Base-by-base conservation (phyloP, 2,113 vertebrate species). In the Cyanoliseus patagonus region DNA sequence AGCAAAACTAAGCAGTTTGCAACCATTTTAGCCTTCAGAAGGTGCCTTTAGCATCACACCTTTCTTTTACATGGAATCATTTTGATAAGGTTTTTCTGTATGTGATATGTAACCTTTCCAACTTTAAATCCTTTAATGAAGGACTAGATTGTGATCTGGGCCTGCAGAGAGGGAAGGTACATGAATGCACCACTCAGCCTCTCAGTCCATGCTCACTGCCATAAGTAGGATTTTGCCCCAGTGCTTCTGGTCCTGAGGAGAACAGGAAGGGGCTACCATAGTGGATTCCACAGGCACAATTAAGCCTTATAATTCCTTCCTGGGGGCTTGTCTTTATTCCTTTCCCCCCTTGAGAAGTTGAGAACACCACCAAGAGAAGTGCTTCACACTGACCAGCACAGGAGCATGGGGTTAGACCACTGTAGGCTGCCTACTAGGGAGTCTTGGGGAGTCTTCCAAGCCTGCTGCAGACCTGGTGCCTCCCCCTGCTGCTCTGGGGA, bases 61-160 rank as follows among this genome's bases (percentile, higher is more conserved):
- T 94, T 70, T 57, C 94, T 90, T 94, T 70, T 46, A 63, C 11
- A 70, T 4, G 10, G 72, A 74, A 88, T 59, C 66, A 70, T 88
- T 96, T 90, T 81, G 86, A 83, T 94, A 87, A 75, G 31, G 42
- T 19, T 78, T 75, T 94, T 70, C 77, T 64, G 7, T 53, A 64
- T 46, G 51, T 12, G 23, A 78, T 90, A 77, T 10, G 53, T 24
- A 47, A 28, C 33, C 66, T 75, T 89, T 92, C 75, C 52, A 83
- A 47, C 39, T 82, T 73, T 35, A 90, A 77, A 86, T 78, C 88
- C 83, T 86, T 78, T 77, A 62, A 74, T 90, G 66, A 90, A 81
- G 46, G 53, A 46, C 61, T 59, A 59, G 79, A 47, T 4, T 53
- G 72, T 66, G 72, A 49, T n/a, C 4, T 63, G 88, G 83, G 68